These are phyloP conservation scores for Cheiracanthium punctorium DNA, from an alignment of 2,888 invertebrate species.

Conservation along the genomic window DNA sequence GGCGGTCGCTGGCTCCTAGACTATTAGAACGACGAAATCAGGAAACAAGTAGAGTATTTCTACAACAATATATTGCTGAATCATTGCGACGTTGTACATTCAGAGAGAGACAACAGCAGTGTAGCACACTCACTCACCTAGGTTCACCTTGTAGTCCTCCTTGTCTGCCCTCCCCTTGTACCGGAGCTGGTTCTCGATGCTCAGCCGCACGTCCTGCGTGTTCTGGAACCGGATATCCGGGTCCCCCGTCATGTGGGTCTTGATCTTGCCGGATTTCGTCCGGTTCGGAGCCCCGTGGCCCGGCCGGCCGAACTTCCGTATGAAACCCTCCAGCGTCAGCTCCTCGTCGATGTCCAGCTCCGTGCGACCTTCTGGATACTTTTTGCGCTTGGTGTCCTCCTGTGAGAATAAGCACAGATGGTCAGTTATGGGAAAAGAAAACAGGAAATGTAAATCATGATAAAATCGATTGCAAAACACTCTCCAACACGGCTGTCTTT, in stretches of 20 bases:
- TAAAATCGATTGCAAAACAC: too few species aligned
- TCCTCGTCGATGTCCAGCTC: conserved; percentile 15
- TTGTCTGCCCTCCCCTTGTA: conserved; percentile 73
- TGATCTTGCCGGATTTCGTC: conserved; percentile 75
- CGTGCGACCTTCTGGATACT: conserved; percentile 41
- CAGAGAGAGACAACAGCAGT: background rate
- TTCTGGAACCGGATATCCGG: conserved; percentile 80
- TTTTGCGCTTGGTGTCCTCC: conserved; percentile 49
- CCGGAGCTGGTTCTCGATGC: conserved; percentile 70
- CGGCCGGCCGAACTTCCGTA: conserved; percentile 72
- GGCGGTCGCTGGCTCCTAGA: too few species aligned
- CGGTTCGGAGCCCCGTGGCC: conserved; percentile 77
- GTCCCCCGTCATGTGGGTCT: conserved; percentile 79
- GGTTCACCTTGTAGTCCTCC: conserved; percentile 72
- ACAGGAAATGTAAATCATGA: too few species aligned
- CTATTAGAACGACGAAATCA: too few species aligned
- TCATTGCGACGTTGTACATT: too few species aligned
- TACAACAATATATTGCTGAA: too few species aligned
- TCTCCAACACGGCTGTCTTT: too few species aligned
- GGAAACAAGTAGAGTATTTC: too few species aligned
- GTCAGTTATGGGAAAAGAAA: too few species aligned
- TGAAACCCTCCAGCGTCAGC: conserved; percentile 39
- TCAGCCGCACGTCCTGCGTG: conserved; percentile 65
- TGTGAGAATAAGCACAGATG: background rate
- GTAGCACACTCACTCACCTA: conserved; percentile 71